Evolutionary conservation across 1,140 invertebrate species (phyloP), one percentile per base, ranked within the genome.

Genomic region (Probaryconus sp.): DNA sequence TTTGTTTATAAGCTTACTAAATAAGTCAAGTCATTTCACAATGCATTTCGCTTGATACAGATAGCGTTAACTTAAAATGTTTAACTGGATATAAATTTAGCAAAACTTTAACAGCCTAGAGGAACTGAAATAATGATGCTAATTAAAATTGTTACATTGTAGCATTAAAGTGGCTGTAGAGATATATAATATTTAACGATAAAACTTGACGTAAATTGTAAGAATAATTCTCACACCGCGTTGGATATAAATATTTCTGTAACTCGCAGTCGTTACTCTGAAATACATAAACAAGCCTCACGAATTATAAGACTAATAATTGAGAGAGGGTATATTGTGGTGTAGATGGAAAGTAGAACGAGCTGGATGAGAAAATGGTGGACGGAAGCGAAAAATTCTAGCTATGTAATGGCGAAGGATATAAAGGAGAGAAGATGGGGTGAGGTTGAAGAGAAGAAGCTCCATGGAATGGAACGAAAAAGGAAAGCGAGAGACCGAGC

Each of bases 401-500:
- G 51, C 58, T 37, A 37, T 40, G 55, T 51, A 56, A 35, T 10
- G 28, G 33, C 61, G 30, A 37, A 58, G 56, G 48, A 76, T 71
- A 35, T 70, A 72, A 47, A 55, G 55, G 43, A 51, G n/a, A n/a
- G 60, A 24, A 51, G 38, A 40, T 56, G 48, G 42, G 56, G 30
- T 45, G 30, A 37, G 40, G 31, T 60, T 24, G 43, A 45, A 72
- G 78, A 74, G 63, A 68, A 58, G 43, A 40, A 38, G 43, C 26
- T 31, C 20, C 18, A 45, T 28, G 17, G 58, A 63, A 38, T 50
- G 31, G 50, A 42, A 51, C 24, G 37, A 76, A 56, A 69, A 50
- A 48, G 28, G 20, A 38, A 47, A 67, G 40, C 17, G 65, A 70
- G 69, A 74, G 55, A 63, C 58, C 37, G 69, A 45, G 61, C 61